These are phyloP conservation scores for Orchesella cincta DNA, from an alignment of 1,140 invertebrate species.

Conservation along the genomic window DNA sequence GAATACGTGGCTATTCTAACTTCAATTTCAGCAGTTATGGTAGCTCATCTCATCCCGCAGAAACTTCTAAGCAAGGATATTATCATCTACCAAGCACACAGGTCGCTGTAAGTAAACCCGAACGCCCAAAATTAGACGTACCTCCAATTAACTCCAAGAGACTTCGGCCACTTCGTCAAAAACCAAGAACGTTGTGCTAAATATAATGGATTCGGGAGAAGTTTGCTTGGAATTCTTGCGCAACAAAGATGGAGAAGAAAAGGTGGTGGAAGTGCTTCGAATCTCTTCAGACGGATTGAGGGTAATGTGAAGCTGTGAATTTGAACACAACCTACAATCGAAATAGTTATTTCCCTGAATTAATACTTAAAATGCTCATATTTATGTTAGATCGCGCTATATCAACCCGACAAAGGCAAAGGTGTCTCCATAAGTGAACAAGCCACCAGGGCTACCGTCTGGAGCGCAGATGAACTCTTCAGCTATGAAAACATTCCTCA, in stretches of 20 bases:
- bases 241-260: slow-evolving; percentile 69
- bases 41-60: too few relatives aligned
- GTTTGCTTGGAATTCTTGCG: slow-evolving; percentile 85
- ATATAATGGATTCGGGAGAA: slow-evolving; percentile 76
- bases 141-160: slow-evolving; percentile 71
- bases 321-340: too few relatives aligned
- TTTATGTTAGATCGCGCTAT: slow-evolving; percentile 64
- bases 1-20: too few relatives aligned
- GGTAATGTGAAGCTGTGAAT: too few relatives aligned
- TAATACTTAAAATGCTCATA: too few relatives aligned
- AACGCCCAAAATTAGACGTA: slow-evolving; percentile 35
- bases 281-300: slow-evolving; percentile 82
- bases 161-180: slow-evolving; percentile 76
- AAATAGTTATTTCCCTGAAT: too few relatives aligned
- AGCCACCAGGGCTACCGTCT: slow-evolving; percentile 64
- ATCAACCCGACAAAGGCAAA: slow-evolving; percentile 66
- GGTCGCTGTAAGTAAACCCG: too few relatives aligned
- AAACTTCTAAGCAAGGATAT: too few relatives aligned
- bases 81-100: too few relatives aligned
- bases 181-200: slow-evolving; percentile 81
- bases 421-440: slow-evolving; percentile 58
- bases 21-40: too few relatives aligned
- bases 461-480: slow-evolving; percentile 66
- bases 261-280: slow-evolving; percentile 76
- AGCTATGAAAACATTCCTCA: slow-evolving; percentile 81